A percentile compares a stretch with the other conserved stretches of the same genome.
Evolutionary conservation across 2,113 vertebrate genomes (phyloP).

Genomic region (Phoxinus phoxinus): DNA sequence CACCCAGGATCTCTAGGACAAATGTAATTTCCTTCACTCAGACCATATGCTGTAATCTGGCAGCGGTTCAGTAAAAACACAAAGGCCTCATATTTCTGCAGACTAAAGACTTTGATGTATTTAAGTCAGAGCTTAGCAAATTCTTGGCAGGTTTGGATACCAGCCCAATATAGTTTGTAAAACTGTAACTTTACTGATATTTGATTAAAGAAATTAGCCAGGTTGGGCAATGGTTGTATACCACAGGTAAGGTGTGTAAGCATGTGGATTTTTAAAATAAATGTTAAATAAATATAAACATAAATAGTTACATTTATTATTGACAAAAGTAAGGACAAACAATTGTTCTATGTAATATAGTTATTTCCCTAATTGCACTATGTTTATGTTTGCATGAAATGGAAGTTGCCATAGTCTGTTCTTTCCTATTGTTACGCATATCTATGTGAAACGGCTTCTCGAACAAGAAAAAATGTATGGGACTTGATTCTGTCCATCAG

Average conservation of each 20-base stretch:
- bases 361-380: background rate
- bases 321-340: background rate
- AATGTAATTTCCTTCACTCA: conserved; percentile 1
- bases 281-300: background rate
- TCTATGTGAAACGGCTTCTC: too few species aligned
- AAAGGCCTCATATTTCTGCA: background rate
- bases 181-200: background rate
- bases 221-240: background rate
- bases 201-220: background rate
- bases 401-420: too few species aligned
- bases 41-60: conserved; percentile 4
- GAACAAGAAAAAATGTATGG: too few species aligned
- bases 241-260: background rate
- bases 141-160: background rate
- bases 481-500: too few species aligned
- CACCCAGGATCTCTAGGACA: background rate
- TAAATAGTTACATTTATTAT: background rate
- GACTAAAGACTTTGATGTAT: conserved; percentile 13
- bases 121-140: background rate
- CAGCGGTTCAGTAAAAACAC: conserved; percentile 15
- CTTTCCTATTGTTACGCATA: too few species aligned
- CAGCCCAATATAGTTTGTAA: background rate
- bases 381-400: background rate
- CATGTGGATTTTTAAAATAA: background rate
- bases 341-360: background rate